phyloP scores from a whole-genome alignment of 2,888 invertebrate species.

The Monopis laevigella region DNA sequence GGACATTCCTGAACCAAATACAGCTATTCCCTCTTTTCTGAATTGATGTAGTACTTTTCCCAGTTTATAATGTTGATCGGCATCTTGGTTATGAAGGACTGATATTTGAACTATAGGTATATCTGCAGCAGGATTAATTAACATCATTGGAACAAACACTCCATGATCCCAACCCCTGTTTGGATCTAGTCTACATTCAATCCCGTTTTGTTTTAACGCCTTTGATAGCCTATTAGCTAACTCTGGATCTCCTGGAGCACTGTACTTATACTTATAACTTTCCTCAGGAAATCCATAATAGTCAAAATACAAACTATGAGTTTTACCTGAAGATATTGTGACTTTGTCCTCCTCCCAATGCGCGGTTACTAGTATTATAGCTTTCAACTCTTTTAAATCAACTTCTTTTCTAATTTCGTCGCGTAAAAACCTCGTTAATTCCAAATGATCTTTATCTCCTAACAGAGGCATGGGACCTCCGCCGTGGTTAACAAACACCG shows the following conservation, averaged over 20 bases:
- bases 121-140: constrained; percentile 49
- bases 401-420: constrained; percentile 48
- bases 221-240: constrained; percentile 40
- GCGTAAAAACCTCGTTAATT: constrained; percentile 42
- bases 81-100: constrained; percentile 42
- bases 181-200: constrained; percentile 41
- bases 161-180: constrained; percentile 61
- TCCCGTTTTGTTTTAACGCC: constrained; percentile 37
- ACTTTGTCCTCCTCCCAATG: constrained; percentile 54
- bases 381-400: constrained; percentile 44
- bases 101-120: constrained; percentile 54
- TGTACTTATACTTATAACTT: constrained; percentile 50
- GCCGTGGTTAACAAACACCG: constrained; percentile 55
- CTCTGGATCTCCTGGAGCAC: constrained; percentile 48
- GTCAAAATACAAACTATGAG: constrained; percentile 52
- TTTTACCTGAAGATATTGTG: constrained; percentile 48
- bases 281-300: constrained; percentile 58
- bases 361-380: constrained; percentile 52
- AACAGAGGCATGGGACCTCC: constrained; percentile 54
- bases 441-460: constrained; percentile 47
- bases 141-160: constrained; percentile 59
- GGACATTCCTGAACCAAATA: constrained; percentile 56
- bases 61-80: constrained; percentile 44
- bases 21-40: constrained; percentile 47
- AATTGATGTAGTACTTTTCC: constrained; percentile 42